phyloP scores from a whole-genome alignment of 2,797 vertebrate species.

The Xyrichtys novacula region DNA sequence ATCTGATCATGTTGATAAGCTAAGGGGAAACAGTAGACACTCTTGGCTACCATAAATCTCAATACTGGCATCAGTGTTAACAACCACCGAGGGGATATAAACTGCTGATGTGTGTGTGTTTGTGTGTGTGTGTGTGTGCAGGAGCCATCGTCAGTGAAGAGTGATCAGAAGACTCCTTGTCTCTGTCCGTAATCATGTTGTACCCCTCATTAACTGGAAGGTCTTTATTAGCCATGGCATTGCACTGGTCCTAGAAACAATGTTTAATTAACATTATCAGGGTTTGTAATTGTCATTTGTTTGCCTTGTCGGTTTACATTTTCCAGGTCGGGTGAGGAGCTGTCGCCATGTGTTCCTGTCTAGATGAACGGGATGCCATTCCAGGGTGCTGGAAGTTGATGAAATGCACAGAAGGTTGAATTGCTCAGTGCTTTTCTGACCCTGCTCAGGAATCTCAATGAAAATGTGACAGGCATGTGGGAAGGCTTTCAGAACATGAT shows the following conservation, averaged over 20 bases:
- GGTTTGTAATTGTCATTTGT: conserved; percentile 78
- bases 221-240: conserved; percentile 75
- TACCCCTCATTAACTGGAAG: conserved; percentile 78
- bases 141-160: conserved; percentile 54
- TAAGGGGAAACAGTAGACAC: conserved; percentile 60
- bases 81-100: conserved; percentile 66
- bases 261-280: conserved; percentile 81
- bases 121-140: conserved; percentile 32
- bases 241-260: conserved; percentile 63
- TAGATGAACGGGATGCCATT: conserved; percentile 56
- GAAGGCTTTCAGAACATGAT: conserved; percentile 62
- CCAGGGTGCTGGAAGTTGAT: conserved; percentile 53
- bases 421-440: conserved; percentile 47
- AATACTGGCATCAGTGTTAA: conserved; percentile 66
- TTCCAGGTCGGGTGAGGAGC: conserved; percentile 58
- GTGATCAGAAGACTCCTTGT: conserved; percentile 59
- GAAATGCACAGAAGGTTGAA: conserved; percentile 43
- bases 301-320: conserved; percentile 80
- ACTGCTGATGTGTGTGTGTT: conserved; percentile 45
- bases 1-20: conserved; percentile 68
- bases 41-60: conserved; percentile 69
- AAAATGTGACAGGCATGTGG: conserved; percentile 67
- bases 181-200: conserved; percentile 67
- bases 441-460: conserved; percentile 60
- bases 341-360: conserved; percentile 32